phyloP scores from a whole-genome alignment of 2,888 invertebrate species.

The Caradrina kadenii region DNA sequence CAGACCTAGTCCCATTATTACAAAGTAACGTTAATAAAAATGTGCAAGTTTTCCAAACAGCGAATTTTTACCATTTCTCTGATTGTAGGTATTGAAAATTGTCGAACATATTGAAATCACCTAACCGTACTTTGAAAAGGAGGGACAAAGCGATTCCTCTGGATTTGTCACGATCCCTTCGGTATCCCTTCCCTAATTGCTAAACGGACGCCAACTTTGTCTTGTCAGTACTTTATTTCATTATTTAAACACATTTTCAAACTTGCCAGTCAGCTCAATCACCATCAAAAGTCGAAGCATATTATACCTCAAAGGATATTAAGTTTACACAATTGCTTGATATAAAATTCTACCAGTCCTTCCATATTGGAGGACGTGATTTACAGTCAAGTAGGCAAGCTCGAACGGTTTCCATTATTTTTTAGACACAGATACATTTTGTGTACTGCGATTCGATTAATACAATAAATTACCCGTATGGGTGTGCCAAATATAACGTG shows the following conservation, averaged over 20 bases:
- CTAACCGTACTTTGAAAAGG: conserved; percentile 10
- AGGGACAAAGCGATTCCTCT: conserved; percentile 21
- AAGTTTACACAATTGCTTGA: conserved; percentile 7
- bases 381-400: background rate
- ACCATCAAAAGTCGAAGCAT: conserved; percentile 1
- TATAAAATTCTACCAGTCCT: background rate
- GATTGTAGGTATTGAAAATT: conserved; percentile 1
- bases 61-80: background rate
- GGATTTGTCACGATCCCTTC: conserved; percentile 47
- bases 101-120: conserved; percentile 12
- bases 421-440: conserved; percentile 4
- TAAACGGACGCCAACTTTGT: conserved; percentile 26
- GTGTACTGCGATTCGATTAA: conserved; percentile 9
- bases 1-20: background rate
- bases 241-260: conserved; percentile 37
- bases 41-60: background rate
- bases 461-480: conserved; percentile 23
- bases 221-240: conserved; percentile 33
- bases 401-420: conserved; percentile 7
- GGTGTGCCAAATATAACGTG: conserved; percentile 16
- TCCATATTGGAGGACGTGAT: conserved; percentile 1
- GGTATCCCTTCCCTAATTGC: conserved; percentile 51
- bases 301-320: conserved; percentile 6
- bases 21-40: background rate
- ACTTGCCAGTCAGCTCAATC: conserved; percentile 8